Base-by-base conservation (phyloP, 2,797 vertebrate genomes). In the Syngnathus acus region DNA sequence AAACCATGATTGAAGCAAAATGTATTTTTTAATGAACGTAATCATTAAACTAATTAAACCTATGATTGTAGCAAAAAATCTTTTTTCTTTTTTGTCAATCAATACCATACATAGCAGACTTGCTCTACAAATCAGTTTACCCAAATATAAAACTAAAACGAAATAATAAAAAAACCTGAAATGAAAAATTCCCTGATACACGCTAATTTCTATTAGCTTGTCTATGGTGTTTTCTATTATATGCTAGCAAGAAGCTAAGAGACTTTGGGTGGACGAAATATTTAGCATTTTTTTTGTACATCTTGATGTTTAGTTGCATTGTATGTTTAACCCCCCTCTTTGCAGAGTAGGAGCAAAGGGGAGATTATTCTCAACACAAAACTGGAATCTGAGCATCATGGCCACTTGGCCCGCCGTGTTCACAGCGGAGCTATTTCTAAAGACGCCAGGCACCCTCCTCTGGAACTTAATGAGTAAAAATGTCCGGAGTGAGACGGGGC, bases 381-480 rank as follows among this genome's bases (percentile, higher is more conserved):
- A 57, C 6, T 57, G 54, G 54, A 57, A 37, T 37, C 26, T 1
- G 55, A 37, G 14, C 32, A 17, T 37, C 81, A 59, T 70, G 65
- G 73, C 76, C 74, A 66, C 76, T 82, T 68, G 76, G 75, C 73
- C 71, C 72, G 66, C 79, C 70, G 73, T 72, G 75, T 76, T 37
- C 55, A 38, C 55, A 38, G 80, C 75, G 67, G 71, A 73, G 65
- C 69, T 70, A 72, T 70, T 73, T 82, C 78, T 69, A 71, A 78
- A 71, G 81, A 84, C 81, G 82, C 70, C 60, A 82, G 82, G 81
- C 82, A 5, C 65, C 65, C 74, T 83, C 78, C 77, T 78, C 75
- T 79, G 78, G 78, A 79, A 82, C 80, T 77, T 84, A 82, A 85
- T 81, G 81, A 82, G 83, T 81, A 65, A 80, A 84, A 87, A 87